Evolutionary conservation across 1,140 invertebrate genomes (phyloP).

Genomic region (Pachypeltis micranthus): DNA sequence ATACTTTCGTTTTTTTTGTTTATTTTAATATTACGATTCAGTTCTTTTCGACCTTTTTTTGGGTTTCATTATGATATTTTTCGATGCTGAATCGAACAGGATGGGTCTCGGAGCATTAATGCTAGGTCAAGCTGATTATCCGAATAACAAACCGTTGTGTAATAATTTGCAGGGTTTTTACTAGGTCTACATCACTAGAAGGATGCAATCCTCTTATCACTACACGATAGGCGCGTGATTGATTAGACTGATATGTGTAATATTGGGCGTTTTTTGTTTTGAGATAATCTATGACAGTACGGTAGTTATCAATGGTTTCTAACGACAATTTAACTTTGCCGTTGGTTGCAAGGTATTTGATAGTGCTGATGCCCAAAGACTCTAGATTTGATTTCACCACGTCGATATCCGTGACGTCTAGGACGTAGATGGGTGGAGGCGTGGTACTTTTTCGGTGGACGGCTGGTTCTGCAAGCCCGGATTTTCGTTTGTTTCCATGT

Average conservation of each 20-base stretch:
- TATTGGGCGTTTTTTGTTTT: background rate
- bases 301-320: background rate
- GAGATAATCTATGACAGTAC: background rate
- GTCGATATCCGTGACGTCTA: background rate
- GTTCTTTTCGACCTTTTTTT: no score
- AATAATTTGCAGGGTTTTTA: no score
- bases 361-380: background rate
- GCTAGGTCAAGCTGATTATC: no score
- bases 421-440: background rate
- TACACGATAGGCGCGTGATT: background rate
- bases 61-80: no score
- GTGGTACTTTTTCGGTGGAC: background rate
- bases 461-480: background rate
- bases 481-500: conserved; percentile 2
- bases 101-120: no score
- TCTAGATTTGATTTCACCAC: background rate
- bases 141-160: no score
- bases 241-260: conserved; percentile 14
- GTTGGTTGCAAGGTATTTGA: background rate
- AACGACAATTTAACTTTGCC: background rate
- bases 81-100: no score
- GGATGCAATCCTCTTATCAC: conserved; percentile 9
- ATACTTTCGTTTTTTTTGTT: no score
- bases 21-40: no score
- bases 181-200: background rate